Evolutionary conservation across 2,797 vertebrate species (phyloP), one percentile per base, ranked within the genome.

Genomic region (Sebastes trivittatus): DNA sequence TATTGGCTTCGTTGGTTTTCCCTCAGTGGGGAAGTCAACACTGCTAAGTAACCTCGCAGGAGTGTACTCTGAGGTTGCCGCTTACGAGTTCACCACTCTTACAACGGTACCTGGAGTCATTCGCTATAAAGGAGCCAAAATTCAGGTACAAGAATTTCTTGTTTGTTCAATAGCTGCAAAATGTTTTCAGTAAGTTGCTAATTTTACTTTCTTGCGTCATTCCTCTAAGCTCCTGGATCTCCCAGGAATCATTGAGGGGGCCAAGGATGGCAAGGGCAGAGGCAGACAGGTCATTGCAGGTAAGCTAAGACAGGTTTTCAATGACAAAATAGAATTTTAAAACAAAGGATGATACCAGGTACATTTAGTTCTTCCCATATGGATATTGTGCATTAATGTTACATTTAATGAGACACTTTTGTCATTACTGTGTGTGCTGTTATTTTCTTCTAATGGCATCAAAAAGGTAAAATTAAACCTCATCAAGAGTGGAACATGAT

Each of bases 101-200:
- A 99, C 98, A 0, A 99, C 98, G 0, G 98, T 99, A 68, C 98
- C 98, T 11, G 98, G 98, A 61, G 98, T 99, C 72, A 99, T 99
- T 88, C 97, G 98, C 70, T 99, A 99, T 90, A 99, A 99, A 94
- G 98, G 98, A 75, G 98, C 98, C 90, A 99, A 99, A 93, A 99
- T 99, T 82, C 98, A 99, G 97, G 98, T 99, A 92, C 13, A 74
- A 82, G 1, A 30, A 34, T 9, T 10, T 77, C 5, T 46, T 6
- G 10, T 36, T 78, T 56, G 2, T 65, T 32, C 7, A 22, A 2
- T 2, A 10, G 13, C 5, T 56, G 3, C 58, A 16, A 0, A 52
- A 1, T 14, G 8, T 64, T 75, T 29, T 42, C 3, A 60, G 3
- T 49, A 3, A 2, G 16, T 49, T 72, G 5, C 34, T 63, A 58